Evolutionary conservation across 2,888 invertebrate genomes (phyloP), one percentile per base, ranked within the genome.

Genomic region (Himalopsyche kuldschensis): DNA sequence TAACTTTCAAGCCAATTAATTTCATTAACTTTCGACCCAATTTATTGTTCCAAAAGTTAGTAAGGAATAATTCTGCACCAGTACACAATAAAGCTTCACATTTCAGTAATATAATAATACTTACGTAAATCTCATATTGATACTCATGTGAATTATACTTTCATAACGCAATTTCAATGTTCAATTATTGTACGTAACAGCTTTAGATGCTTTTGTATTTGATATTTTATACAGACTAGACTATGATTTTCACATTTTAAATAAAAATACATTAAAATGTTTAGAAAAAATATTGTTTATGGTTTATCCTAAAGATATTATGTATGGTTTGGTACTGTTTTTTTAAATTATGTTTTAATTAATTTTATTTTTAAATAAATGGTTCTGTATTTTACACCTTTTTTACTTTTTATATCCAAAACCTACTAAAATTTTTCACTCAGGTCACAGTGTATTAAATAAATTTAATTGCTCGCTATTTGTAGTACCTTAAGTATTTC

Each of bases 341-440:
- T 82, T 77, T 31, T 82, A 75, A 48, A n/a, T 15, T 48, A 48
- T 55, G 55, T 55, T 20, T 55, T 55, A 20, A 20, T 55, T 55
- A 20, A n/a, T n/a, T n/a, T 55, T 78, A 46, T 47, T 35, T 83
- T 80, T 46, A 10, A 83, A 83, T 83, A 83, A 83, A 83, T 83
- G 78, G 80, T 83, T 83, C 83, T 83, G 83, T 83, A 83, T 83
- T 83, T 83, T 78, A 83, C 4, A 15, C 1, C 6, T 46, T 55
- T 20, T 79, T 48, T 47, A 27, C 4, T 47, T 24, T 79, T 30
- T 32, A 4, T 24, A 20, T n/a, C 6, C 35, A 35, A 32, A 35
- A 31, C 75, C 15, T 20, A 4, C 15, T 20, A 6, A 63, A 35
- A 8, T 8, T 35, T 4, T 11, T 41, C 11, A 15, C 15, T n/a